phyloP scores from a whole-genome alignment of 2,113 vertebrate species.

The Pristiophorus japonicus region DNA sequence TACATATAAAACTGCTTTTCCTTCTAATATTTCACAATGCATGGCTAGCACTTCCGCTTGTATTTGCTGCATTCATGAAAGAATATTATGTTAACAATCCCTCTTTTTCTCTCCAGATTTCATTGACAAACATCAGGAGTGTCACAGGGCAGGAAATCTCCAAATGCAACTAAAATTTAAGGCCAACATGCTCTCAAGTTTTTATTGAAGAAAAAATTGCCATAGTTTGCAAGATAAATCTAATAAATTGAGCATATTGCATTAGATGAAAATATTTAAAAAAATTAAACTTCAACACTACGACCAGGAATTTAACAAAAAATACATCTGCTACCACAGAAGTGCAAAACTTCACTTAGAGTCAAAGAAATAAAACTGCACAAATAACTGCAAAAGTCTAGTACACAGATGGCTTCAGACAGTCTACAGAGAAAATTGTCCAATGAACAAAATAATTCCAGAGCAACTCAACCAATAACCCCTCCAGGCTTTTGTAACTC shows the following conservation, averaged over 20 bases:
- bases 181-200: background rate
- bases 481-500: no score
- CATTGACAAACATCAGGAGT: background rate
- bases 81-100: background rate
- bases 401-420: background rate
- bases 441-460: background rate
- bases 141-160: background rate
- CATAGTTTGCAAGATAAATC: background rate
- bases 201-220: no score
- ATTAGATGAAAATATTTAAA: background rate
- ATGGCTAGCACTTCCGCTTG: background rate
- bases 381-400: background rate
- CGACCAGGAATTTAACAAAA: background rate
- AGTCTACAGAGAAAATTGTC: background rate
- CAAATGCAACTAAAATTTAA: background rate
- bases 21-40: background rate
- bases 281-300: background rate
- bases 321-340: background rate
- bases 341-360: background rate
- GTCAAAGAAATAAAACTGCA: background rate
- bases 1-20: background rate
- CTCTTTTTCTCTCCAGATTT: background rate
- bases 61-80: background rate
- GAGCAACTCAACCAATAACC: background rate
- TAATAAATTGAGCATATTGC: background rate